Percentiles rank a stretch among this genome's conserved stretches.
These are phyloP conservation scores for Tetranychus urticae DNA, from an alignment of 1,140 invertebrate genomes.

Conservation along the genomic window DNA sequence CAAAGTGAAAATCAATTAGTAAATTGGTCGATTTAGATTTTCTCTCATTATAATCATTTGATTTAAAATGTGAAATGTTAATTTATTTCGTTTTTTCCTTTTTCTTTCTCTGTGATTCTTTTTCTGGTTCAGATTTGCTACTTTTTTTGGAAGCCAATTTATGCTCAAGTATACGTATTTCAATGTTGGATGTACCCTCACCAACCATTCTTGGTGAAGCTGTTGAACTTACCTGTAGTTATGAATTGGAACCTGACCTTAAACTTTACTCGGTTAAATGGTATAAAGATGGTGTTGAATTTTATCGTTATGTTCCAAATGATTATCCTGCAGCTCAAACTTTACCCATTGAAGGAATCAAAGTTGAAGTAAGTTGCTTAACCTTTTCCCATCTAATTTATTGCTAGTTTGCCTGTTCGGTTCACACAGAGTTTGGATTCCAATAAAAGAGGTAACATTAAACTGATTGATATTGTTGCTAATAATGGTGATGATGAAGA, in stretches of 20 bases:
- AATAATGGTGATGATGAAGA: too few species aligned
- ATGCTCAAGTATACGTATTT: not conserved
- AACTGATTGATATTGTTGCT: too few species aligned
- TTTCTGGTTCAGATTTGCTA: not conserved
- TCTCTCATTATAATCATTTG: too few species aligned
- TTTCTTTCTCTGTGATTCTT: too few species aligned
- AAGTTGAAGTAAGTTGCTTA: slow-evolving; percentile 8
- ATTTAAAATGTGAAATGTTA: too few species aligned
- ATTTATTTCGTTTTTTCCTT: too few species aligned
- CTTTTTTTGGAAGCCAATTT: not conserved
- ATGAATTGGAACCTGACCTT: slow-evolving; percentile 10
- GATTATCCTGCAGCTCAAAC: slow-evolving; percentile 8
- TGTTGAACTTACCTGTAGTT: slow-evolving; percentile 12
- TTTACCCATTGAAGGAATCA: slow-evolving; percentile 7
- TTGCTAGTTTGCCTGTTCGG: too few species aligned
- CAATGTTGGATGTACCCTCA: slow-evolving; percentile 2
- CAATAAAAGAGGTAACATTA: too few species aligned
- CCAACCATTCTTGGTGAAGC: slow-evolving; percentile 7
- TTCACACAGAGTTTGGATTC: too few species aligned
- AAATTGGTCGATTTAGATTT: too few species aligned
- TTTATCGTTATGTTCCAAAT: slow-evolving; percentile 13
- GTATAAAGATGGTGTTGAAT: slow-evolving; percentile 22
- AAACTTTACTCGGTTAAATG: slow-evolving; percentile 18
- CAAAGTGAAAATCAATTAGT: too few species aligned
- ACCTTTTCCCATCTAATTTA: not conserved